Evolutionary conservation across 2,797 vertebrate species (phyloP), one percentile per base, ranked within the genome.

Genomic region (Rhabdomys pumilio): DNA sequence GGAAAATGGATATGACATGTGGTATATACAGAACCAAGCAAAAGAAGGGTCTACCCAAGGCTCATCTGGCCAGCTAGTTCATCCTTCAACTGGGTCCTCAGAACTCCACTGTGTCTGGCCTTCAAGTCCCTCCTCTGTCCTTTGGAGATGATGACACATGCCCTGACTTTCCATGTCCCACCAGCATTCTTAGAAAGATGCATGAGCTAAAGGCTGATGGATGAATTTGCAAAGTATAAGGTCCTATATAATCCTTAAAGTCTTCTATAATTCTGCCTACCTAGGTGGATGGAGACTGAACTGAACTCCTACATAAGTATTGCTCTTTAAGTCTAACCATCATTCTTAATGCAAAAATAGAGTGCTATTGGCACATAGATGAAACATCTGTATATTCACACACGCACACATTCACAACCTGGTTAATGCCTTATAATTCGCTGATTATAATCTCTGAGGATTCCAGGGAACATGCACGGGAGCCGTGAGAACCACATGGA

Each of bases 291-390:
- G 0, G 1, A 69, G 20, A 89, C 63, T 91, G 89, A 95, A 79
- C n/a, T 38, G 91, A 80, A 80, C 4, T 22, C 29, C 50, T 76
- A 31, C 31, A 38, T 75, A 53, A 67, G 55, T 41, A 41, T 26
- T 55, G 24, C n/a, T 91, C 72, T 20, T 73, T 93, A 92, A 85
- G 77, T 81, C 55, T 59, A 17, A 13, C 80, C 89, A 87, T 77
- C 41, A 90, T 93, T 63, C 79, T 95, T 81, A 92, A 34, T 61
- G 89, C 72, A 86, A 80, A 94, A 90, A 73, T 41, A 82, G 55
- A 76, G 86, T 91, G 53, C 82, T 83, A 31, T 22, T 50, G 17
- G 84, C 22, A 0, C 57, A 17, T 59, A n/a, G n/a, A 38, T 11
- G 1, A 90, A 50, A 75, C 63, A 75, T 41, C 84, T 61, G n/a